A percentile compares a stretch with the other conserved stretches of the same genome.
phyloP scores from a whole-genome alignment of 1,140 invertebrate genomes.

The Fopius arisanus region DNA sequence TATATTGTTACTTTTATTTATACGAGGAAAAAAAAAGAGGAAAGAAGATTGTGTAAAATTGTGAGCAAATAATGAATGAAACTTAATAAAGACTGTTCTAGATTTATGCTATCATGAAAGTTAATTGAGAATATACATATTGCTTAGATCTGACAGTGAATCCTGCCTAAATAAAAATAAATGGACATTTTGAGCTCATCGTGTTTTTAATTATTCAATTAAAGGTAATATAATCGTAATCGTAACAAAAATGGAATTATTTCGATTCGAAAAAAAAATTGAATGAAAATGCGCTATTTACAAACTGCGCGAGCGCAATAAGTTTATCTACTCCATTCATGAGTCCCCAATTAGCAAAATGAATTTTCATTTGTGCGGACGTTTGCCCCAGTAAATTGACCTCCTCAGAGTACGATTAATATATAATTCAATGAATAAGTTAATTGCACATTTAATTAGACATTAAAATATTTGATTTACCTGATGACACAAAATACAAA shows the following conservation, averaged over 20 bases:
- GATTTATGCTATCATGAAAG: constrained; percentile 28
- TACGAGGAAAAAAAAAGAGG: constrained; percentile 38
- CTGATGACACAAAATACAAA: not conserved
- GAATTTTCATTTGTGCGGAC: not conserved
- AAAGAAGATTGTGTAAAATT: constrained; percentile 46
- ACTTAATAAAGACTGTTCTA: constrained; percentile 61
- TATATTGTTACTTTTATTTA: constrained; percentile 59
- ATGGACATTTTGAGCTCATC: not conserved
- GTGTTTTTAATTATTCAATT: constrained; percentile 3
- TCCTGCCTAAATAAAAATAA: not conserved
- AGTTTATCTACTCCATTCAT: not conserved
- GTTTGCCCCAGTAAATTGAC: not conserved
- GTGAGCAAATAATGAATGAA: constrained; percentile 46
- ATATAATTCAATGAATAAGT: not conserved
- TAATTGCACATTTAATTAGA: not conserved
- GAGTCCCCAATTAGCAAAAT: not conserved
- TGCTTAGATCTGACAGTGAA: too few species aligned
- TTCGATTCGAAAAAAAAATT: not conserved
- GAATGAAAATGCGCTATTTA: constrained; percentile 11
- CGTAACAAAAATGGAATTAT: not conserved
- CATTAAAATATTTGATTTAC: not conserved
- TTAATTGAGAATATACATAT: not conserved
- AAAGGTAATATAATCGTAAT: not conserved
- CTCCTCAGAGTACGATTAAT: not conserved
- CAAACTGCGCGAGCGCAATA: not conserved